These are phyloP conservation scores for Nothocercus julius DNA, from an alignment of 2,113 vertebrate species.

Conservation along the genomic window DNA sequence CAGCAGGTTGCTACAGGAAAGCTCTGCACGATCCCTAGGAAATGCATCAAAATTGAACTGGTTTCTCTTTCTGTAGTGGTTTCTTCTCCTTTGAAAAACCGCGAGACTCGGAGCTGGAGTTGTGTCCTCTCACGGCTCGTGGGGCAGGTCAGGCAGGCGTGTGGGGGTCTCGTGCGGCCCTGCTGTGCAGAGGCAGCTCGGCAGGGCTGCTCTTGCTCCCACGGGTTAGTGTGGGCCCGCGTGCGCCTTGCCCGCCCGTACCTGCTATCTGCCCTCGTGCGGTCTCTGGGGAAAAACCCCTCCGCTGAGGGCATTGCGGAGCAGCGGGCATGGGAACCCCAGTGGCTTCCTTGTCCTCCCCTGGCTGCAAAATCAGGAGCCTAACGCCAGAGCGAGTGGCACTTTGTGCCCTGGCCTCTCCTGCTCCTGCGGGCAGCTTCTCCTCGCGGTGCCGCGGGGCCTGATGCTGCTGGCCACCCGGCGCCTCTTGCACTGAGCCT, in stretches of 20 bases:
- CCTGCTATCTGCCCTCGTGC: background rate
- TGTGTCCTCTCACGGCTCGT: fast-evolving
- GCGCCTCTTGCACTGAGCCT: too few relatives aligned
- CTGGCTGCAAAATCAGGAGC: background rate
- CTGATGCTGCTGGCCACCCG: too few relatives aligned
- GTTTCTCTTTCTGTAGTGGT: background rate
- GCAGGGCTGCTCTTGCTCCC: background rate
- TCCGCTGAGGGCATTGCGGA: background rate
- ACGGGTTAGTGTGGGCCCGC: background rate
- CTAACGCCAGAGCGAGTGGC: too few relatives aligned
- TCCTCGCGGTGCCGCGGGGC: too few relatives aligned
- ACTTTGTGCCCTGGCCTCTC: background rate
- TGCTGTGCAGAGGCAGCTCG: background rate
- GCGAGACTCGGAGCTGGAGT: background rate
- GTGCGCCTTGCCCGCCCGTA: background rate
- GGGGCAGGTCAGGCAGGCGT: fast-evolving
- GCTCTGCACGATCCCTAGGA: background rate
- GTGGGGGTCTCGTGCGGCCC: fast-evolving
- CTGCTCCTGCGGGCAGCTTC: background rate
- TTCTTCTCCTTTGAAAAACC: background rate
- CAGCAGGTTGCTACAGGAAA: background rate
- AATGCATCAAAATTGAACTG: too few relatives aligned
- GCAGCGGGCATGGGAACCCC: background rate
- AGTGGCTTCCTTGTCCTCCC: background rate
- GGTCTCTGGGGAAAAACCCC: background rate